Base-by-base conservation (phyloP, 2,797 vertebrate species). In the Trichosurus vulpecula region DNA sequence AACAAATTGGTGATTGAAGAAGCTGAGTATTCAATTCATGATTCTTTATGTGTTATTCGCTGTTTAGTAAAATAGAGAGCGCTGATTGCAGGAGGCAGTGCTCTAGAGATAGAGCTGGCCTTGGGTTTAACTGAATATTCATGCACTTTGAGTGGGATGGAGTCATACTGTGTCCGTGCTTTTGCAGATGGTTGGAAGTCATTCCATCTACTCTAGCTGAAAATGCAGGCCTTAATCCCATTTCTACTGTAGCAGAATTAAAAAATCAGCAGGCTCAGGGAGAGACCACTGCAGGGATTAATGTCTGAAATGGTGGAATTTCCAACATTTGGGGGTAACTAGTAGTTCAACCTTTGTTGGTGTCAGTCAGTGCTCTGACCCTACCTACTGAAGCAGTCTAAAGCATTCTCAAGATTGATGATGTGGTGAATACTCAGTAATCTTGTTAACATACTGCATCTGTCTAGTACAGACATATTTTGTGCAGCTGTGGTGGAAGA, bases 261-360 rank as follows among this genome's bases (percentile, higher is more conserved):
- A 99, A 99, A 98, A 99, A 99, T 98, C 98, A 99, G 66, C 99
- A 99, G 1, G 99, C 99, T n/a, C 99, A 99, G 94, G 99, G 99
- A 35, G 99, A 99, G 98, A 99, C 99, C 96, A 99, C 99, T 19
- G 99, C 99, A 0, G 99, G 99, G 98, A 99, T 99, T 97, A 99
- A 99, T 0, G 99, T 99, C 96, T 99, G 99, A 98, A 99, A 99
- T 99, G 99, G 99, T 92, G 99, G 99, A n/a, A 99, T 99, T 98
- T 99, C 99, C 97, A 99, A 99, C 98, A 99, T 99, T 98, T 97
- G 99, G 98, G 99, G 99, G 98, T 99, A 99, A 98, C 95, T 99
- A 98, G 99, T 99, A 41, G 99, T 99, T 51, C 99, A 99, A 97
- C 99, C 99, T 0, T 97, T 99, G 52, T 99, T 99, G 92, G 99